phyloP scores from a whole-genome alignment of 2,797 vertebrate species.

The Melanotaenia parkinsoni region DNA sequence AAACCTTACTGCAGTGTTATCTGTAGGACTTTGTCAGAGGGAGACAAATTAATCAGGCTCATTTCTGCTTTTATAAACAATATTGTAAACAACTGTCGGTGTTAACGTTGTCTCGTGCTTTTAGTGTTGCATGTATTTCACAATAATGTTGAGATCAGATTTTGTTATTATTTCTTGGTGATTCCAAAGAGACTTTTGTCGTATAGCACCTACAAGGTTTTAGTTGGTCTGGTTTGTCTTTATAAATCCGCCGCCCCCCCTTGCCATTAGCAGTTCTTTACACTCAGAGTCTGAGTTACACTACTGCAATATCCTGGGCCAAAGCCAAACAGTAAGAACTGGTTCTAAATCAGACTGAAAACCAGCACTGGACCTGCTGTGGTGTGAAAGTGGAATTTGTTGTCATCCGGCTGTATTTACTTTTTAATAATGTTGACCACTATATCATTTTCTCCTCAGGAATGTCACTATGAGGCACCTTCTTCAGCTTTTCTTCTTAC shows the following conservation, averaged over 20 bases:
- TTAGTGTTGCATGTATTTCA: too few relatives aligned
- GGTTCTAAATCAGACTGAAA: neutral
- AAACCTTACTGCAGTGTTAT: too few relatives aligned
- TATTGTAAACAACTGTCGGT: too few relatives aligned
- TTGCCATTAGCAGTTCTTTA: neutral
- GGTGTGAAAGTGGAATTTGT: neutral
- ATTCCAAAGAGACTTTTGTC: too few relatives aligned
- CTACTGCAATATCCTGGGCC: too few relatives aligned
- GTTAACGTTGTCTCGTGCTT: too few relatives aligned
- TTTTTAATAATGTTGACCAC: constrained; percentile 30
- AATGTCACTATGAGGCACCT: neutral
- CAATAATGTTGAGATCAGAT: too few relatives aligned
- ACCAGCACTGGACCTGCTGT: neutral
- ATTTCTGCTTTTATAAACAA: neutral
- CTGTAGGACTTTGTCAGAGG: too few relatives aligned
- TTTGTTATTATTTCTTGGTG: too few relatives aligned
- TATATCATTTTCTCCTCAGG: constrained; percentile 27
- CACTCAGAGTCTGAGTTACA: too few relatives aligned
- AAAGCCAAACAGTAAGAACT: too few relatives aligned
- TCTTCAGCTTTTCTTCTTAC: constrained; percentile 12
- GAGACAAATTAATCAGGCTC: neutral
- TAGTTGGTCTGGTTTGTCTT: neutral
- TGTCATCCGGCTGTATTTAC: constrained; percentile 25
- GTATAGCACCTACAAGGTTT: neutral
- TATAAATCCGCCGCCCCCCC: neutral